Evolutionary conservation across 2,888 invertebrate species (phyloP).

Genomic region (Antheraea assamensis): DNA sequence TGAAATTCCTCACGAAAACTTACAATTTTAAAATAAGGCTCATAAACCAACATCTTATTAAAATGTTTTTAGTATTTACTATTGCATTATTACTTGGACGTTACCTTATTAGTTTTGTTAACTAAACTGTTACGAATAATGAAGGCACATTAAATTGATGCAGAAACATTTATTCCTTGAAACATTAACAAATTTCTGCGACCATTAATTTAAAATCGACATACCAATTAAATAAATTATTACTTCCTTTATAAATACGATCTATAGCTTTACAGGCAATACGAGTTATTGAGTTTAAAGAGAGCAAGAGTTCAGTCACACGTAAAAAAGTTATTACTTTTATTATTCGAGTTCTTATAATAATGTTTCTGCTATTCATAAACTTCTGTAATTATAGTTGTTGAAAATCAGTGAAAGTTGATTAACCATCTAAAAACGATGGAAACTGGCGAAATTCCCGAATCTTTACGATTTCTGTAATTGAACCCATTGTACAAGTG

Average conservation of each 20-base stretch:
- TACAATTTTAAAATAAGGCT: too few relatives aligned
- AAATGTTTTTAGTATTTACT: background rate
- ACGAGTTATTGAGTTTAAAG: background rate
- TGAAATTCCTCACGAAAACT: background rate
- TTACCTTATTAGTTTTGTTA: background rate
- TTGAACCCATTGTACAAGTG: slow-evolving; percentile 63
- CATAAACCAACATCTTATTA: too few relatives aligned
- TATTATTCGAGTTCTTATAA: slow-evolving; percentile 14
- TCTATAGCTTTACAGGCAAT: background rate
- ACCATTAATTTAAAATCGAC: background rate
- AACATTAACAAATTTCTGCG: background rate
- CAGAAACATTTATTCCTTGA: background rate
- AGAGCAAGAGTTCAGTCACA: background rate
- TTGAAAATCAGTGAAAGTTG: slow-evolving; percentile 37
- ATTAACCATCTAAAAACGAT: slow-evolving; percentile 49
- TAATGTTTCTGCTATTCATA: slow-evolving; percentile 35
- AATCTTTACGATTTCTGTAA: slow-evolving; percentile 64
- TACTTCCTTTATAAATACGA: background rate
- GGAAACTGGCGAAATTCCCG: slow-evolving; percentile 48
- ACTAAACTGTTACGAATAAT: background rate
- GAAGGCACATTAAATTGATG: background rate
- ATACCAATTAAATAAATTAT: background rate
- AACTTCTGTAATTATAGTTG: slow-evolving; percentile 41
- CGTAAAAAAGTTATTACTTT: slow-evolving; percentile 3
- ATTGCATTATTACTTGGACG: background rate